Conservation (phyloP, 2,797 vertebrate species). For the Lemur catta region DNA sequence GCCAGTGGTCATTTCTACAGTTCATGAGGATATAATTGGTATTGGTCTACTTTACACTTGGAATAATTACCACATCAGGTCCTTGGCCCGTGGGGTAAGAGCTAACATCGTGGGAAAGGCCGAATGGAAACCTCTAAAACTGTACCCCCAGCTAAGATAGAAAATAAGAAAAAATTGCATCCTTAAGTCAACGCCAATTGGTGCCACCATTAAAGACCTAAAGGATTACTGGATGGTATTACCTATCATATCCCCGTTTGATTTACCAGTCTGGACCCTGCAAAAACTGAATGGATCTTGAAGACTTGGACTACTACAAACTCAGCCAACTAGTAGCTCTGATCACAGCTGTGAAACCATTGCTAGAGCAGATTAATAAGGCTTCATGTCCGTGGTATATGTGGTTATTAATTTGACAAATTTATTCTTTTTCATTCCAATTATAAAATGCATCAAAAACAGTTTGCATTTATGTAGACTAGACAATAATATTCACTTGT, state of each 20-base stretch:
- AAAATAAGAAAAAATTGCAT: neutral
- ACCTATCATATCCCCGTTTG: neutral
- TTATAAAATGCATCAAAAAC: neutral
- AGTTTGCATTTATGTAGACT: neutral
- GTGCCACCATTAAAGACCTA: neutral
- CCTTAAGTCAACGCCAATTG: neutral
- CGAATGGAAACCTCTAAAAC: neutral
- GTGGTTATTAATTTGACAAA: neutral
- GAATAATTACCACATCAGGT: neutral
- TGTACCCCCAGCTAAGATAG: neutral
- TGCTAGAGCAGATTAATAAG: neutral
- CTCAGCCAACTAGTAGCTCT: neutral
- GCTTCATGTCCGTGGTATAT: neutral
- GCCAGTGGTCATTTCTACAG: neutral
- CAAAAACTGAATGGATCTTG: neutral
- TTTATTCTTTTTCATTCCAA: neutral
- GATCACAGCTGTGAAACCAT: neutral
- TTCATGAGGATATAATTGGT: neutral
- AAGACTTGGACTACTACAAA: neutral
- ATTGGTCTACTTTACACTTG: neutral
- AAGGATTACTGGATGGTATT: neutral
- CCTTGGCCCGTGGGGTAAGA: neutral
- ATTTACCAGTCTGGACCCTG: neutral
- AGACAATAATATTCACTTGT: neutral
- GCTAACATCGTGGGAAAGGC: neutral